phyloP scores from a whole-genome alignment of 2,888 invertebrate genomes.

The Eumerus sabulonum region DNA sequence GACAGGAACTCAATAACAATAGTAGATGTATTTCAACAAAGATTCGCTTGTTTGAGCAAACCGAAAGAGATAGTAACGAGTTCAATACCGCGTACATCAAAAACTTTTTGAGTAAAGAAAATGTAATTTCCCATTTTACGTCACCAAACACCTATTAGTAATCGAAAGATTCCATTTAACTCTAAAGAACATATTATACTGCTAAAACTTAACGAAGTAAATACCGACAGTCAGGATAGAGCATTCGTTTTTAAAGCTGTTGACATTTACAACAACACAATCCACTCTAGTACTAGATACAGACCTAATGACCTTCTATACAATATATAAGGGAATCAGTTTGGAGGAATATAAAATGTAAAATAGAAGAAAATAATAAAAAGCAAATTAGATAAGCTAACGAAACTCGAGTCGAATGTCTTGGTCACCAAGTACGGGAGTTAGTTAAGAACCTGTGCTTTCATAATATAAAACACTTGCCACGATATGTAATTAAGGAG shows the following conservation, averaged over 20 bases:
- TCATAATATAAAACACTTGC: conserved; percentile 51
- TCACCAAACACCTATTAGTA: conserved; percentile 15
- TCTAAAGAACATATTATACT: too few relatives aligned
- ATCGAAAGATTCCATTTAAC: too few relatives aligned
- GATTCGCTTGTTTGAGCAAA: conserved; percentile 22
- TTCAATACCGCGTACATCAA: conserved; percentile 28
- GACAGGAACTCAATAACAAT: conserved; percentile 33
- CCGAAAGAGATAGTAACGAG: conserved; percentile 32
- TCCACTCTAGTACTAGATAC: conserved; percentile 47
- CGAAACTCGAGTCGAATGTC: background rate
- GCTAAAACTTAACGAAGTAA: conserved; percentile 15
- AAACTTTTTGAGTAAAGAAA: conserved; percentile 10
- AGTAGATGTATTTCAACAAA: conserved; percentile 15
- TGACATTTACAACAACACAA: conserved; percentile 43
- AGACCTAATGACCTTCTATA: conserved; percentile 38
- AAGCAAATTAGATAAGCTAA: background rate
- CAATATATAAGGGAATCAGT: background rate
- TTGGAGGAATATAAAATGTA: background rate
- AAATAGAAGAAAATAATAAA: background rate
- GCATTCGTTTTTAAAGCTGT: conserved; percentile 38
- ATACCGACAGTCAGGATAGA: conserved; percentile 39
- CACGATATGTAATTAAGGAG: conserved; percentile 46
- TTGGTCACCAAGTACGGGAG: conserved; percentile 12
- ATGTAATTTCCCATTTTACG: conserved; percentile 23
- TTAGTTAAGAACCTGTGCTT: conserved; percentile 57